Evolutionary conservation across 2,797 vertebrate genomes (phyloP), one percentile per base, ranked within the genome.

Genomic region (Malurus splendens): DNA sequence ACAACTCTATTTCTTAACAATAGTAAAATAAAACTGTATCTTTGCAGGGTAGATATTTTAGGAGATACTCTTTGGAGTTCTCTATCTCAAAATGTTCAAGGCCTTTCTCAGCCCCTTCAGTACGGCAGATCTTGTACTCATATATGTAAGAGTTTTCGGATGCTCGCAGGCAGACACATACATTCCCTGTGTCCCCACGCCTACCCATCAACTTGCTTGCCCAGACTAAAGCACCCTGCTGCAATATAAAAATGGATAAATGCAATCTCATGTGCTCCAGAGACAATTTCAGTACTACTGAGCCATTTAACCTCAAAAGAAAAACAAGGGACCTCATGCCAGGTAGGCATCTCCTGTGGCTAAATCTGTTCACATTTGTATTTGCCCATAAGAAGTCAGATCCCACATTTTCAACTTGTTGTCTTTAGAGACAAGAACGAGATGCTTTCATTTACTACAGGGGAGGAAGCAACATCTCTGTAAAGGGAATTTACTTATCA

Each of bases 401-500:
- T 42, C 24, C 18, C 18, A 33, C 6, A 25, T 85, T 90, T 88
- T 64, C 56, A 55, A 41, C 47, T 86, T 5, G 7, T 65, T 22
- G 2, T 87, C 62, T 84, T 93, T 44, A 66, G 78, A 85, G 75
- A 72, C 20, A 42, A 77, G n/a, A 92, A 66, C 66, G 83, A 84
- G 54, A 73, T 57, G 77, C 16, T 89, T 13, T 87, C 38, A 65
- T 81, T 90, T 83, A 82, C 18, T 70, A 73, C 57, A 6, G 56
- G 39, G 64, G 62, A 86, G 39, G 59, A 96, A 86, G 68, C 57
- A 52, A 44, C 48, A 89, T 39, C 33, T 67, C 36, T 91, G 68
- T 94, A 89, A 96, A 89, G 85, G 78, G 89, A 82, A 89, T 70
- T 64, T 80, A 71, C 27, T 92, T 86, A 82, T 45, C 39, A 91